These are phyloP conservation scores for Oppia nitens DNA, from an alignment of 1,140 invertebrate genomes.

Conservation along the genomic window DNA sequence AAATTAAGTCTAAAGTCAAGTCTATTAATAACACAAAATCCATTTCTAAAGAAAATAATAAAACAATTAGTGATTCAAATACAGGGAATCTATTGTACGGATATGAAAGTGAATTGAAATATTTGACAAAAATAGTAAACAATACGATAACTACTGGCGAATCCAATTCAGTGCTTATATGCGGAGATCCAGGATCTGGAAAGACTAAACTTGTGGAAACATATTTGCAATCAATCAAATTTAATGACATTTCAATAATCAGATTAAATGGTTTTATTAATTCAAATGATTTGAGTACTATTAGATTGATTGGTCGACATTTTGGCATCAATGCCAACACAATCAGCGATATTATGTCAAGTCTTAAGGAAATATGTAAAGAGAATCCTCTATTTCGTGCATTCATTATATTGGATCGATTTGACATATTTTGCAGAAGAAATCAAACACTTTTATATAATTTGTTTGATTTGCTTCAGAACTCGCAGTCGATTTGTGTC, in stretches of 20 bases:
- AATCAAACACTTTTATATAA: slow-evolving; percentile 15
- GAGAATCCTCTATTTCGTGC: background rate
- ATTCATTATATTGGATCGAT: slow-evolving; percentile 10
- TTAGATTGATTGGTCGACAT: background rate
- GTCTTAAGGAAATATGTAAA: background rate
- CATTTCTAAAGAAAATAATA: no score
- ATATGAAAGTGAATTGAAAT: background rate
- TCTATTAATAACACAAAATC: no score
- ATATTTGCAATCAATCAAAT: background rate
- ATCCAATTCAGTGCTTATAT: background rate
- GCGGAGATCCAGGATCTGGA: background rate
- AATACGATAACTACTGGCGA: background rate
- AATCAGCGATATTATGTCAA: background rate
- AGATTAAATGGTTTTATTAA: slow-evolving; percentile 5
- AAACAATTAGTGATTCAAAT: background rate
- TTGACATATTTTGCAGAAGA: slow-evolving; percentile 16
- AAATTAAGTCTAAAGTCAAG: no score
- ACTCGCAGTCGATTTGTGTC: slow-evolving; percentile 3
- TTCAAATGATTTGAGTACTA: background rate
- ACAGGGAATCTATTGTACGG: background rate
- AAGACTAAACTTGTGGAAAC: background rate
- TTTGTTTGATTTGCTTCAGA: slow-evolving; percentile 13
- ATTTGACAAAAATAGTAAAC: background rate
- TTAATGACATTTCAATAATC: background rate
- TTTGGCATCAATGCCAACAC: background rate